Percentiles rank a stretch among this genome's conserved stretches.
Conservation (phyloP, 2,113 vertebrate species). For the Phylloscopus whistleri region DNA sequence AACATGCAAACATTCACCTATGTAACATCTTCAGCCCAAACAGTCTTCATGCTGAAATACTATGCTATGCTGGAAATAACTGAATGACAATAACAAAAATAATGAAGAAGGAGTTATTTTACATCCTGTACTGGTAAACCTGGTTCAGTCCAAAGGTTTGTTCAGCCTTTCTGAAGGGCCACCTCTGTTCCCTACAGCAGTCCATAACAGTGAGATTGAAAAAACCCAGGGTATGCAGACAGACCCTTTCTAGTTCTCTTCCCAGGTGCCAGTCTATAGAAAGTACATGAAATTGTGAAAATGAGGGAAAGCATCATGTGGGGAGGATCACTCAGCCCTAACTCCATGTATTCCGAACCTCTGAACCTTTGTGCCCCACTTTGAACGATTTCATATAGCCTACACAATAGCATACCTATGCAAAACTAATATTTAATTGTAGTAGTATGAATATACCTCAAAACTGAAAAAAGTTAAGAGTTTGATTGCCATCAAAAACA, state of each 20-base stretch:
- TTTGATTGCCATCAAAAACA: neutral
- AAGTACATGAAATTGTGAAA: neutral
- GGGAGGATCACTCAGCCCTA: neutral
- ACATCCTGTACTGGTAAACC: neutral
- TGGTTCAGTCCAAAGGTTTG: neutral
- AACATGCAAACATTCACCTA: neutral
- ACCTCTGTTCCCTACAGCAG: neutral
- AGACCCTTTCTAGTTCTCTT: neutral
- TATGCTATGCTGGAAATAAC: neutral
- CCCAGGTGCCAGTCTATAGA: neutral
- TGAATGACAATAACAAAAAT: neutral
- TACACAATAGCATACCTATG: neutral
- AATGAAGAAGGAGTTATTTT: neutral
- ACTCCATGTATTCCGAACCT: neutral
- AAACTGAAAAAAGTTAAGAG: neutral
- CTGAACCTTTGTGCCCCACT: accelerated
- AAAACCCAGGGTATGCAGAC: neutral
- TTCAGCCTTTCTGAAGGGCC: neutral
- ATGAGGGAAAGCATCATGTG: neutral
- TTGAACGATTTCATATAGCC: neutral
- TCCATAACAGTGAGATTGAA: neutral
- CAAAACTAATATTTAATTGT: neutral
- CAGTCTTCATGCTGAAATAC: neutral
- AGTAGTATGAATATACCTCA: neutral
- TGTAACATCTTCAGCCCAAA: neutral